Percentiles rank a stretch among this genome's conserved stretches.
phyloP scores from a whole-genome alignment of 1,140 invertebrate genomes.

The Diorhabda carinulata region DNA sequence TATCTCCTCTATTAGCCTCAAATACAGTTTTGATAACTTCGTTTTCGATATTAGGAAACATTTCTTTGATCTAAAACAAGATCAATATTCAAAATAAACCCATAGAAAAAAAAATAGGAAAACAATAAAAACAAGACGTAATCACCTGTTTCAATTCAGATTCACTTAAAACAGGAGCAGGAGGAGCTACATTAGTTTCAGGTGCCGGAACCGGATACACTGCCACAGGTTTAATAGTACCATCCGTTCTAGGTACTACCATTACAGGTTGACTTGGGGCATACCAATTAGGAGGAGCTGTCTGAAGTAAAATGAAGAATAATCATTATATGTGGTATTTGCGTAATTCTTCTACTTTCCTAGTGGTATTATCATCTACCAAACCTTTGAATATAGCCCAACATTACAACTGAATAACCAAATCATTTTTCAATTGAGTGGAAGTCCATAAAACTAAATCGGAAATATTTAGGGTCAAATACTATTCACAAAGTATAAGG shows the following conservation, averaged over 20 bases:
- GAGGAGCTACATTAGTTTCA: slow-evolving; percentile 37
- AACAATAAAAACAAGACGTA: background rate
- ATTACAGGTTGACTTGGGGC: slow-evolving; percentile 31
- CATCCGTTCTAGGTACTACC: slow-evolving; percentile 38
- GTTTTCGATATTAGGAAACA: slow-evolving; percentile 93
- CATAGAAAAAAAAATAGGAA: background rate
- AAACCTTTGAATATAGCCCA: too few relatives aligned
- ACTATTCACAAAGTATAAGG: too few relatives aligned
- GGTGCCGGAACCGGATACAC: slow-evolving; percentile 46
- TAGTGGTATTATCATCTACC: too few relatives aligned
- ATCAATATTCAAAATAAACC: background rate
- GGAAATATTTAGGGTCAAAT: too few relatives aligned
- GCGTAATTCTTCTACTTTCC: too few relatives aligned
- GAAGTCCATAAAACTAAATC: too few relatives aligned
- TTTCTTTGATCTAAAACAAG: slow-evolving; percentile 76
- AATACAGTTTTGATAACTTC: slow-evolving; percentile 89
- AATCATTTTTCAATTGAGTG: too few relatives aligned
- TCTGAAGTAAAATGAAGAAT: slow-evolving; percentile 10
- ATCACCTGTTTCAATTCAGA: slow-evolving; percentile 73
- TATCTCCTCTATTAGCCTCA: slow-evolving; percentile 85
- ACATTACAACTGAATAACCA: too few relatives aligned
- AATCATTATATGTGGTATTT: too few relatives aligned
- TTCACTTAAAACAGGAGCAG: slow-evolving; percentile 55
- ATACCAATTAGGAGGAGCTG: slow-evolving; percentile 31
- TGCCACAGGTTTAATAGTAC: slow-evolving; percentile 48